Conservation (phyloP, 2,888 invertebrate genomes). For the Nesidiocoris tenuis region DNA sequence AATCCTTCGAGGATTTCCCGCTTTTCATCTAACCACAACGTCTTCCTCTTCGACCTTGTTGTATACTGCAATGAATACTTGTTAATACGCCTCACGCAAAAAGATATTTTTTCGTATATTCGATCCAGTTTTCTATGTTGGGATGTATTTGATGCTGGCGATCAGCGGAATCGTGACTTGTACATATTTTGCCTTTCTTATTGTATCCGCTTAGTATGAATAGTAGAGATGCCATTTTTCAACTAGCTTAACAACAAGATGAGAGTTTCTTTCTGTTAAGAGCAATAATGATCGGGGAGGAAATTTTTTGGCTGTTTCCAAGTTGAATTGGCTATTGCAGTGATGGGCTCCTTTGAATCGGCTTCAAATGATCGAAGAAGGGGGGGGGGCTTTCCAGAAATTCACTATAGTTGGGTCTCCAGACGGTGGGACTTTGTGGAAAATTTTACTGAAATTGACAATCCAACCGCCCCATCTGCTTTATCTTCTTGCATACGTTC, state of each 20-base stretch:
- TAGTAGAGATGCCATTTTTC: neutral
- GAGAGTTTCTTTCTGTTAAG: neutral
- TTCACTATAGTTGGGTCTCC: too few relatives aligned
- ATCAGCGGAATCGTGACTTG: neutral
- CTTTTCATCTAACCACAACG: conserved; percentile 18
- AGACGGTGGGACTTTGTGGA: too few relatives aligned
- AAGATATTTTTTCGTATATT: neutral
- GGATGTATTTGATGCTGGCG: neutral
- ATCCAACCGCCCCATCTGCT: too few relatives aligned
- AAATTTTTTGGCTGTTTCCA: too few relatives aligned
- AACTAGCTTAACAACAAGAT: neutral
- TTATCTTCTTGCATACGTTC: too few relatives aligned
- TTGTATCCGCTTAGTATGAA: neutral
- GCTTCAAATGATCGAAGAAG: too few relatives aligned
- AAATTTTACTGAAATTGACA: too few relatives aligned
- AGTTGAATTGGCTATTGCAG: too few relatives aligned
- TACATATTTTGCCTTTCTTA: neutral
- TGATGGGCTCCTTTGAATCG: too few relatives aligned
- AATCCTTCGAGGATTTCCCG: neutral
- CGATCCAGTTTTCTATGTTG: neutral
- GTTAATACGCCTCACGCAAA: neutral
- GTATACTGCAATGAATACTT: neutral
- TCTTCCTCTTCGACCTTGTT: conserved; percentile 28
- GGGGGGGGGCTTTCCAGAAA: too few relatives aligned
- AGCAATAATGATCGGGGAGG: too few relatives aligned